Percentiles rank a stretch among this genome's conserved stretches.
Conservation (phyloP, 2,797 vertebrate species). For the Eulemur mongoz region DNA sequence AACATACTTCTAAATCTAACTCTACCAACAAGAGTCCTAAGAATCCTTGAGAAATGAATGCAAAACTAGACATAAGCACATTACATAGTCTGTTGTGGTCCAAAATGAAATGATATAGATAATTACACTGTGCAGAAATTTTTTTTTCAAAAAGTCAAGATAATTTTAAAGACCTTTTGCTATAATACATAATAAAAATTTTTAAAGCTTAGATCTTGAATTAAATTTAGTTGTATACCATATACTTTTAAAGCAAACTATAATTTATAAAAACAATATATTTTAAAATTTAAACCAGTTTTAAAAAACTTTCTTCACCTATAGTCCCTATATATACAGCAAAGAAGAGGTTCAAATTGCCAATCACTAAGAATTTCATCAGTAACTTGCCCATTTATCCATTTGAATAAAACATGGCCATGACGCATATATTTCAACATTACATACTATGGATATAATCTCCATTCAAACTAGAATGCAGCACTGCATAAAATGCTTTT, state of each 20-base stretch:
- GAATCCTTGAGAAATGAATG: constrained; percentile 71
- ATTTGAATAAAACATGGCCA: background rate
- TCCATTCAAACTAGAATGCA: background rate
- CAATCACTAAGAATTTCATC: constrained; percentile 22
- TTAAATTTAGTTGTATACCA: background rate
- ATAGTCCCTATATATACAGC: background rate
- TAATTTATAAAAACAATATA: background rate
- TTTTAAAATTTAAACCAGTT: constrained; percentile 36
- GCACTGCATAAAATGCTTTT: background rate
- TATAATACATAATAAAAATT: background rate
- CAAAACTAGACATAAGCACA: constrained; percentile 56
- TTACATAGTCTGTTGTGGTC: constrained; percentile 17
- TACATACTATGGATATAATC: background rate
- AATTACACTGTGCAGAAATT: background rate
- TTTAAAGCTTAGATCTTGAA: constrained; percentile 2
- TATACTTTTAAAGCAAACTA: background rate
- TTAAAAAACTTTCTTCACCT: background rate
- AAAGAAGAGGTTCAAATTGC: background rate
- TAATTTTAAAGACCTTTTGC: constrained; percentile 52
- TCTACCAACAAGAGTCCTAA: constrained; percentile 35
- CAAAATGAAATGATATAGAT: constrained; percentile 33
- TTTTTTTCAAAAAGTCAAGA: background rate
- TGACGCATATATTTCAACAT: background rate
- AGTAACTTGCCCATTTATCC: background rate
- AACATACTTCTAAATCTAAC: constrained; percentile 63